Conservation (phyloP, 2,797 vertebrate species). For the Petrocephalus sullivani region DNA sequence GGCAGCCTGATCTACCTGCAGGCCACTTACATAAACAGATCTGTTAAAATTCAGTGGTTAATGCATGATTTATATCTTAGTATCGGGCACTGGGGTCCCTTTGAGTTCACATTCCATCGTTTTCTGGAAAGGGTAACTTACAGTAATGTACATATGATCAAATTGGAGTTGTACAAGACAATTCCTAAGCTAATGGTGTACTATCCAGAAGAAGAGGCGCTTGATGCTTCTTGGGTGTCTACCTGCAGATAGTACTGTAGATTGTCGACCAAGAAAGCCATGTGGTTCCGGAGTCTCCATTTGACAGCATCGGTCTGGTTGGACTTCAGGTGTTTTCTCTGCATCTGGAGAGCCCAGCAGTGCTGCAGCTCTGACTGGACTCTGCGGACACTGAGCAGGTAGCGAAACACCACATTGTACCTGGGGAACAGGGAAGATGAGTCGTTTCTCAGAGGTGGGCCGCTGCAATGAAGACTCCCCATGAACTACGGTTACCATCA, state of each 20-base stretch:
- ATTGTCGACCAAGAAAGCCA: conserved; percentile 96
- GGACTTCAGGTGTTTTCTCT: conserved; percentile 87
- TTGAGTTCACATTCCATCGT: not conserved
- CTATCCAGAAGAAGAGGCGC: not conserved
- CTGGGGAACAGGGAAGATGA: conserved; percentile 49
- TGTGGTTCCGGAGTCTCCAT: conserved; percentile 92
- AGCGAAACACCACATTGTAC: conserved; percentile 96
- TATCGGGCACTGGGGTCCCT: not conserved
- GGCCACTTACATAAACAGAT: not conserved
- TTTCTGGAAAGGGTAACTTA: not conserved
- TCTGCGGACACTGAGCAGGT: conserved; percentile 85
- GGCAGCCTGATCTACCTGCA: not conserved
- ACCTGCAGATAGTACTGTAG: conserved; percentile 98
- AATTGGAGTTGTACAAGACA: not conserved
- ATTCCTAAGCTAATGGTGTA: not conserved
- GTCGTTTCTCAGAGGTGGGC: not conserved
- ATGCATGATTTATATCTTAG: not conserved
- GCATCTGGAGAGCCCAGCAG: conserved; percentile 98
- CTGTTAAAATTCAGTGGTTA: not conserved
- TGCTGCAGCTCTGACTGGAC: conserved; percentile 96
- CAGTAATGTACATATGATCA: not conserved
- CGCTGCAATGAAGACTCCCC: not conserved
- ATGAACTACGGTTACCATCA: not conserved
- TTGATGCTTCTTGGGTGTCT: not conserved
- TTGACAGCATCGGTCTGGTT: conserved; percentile 84